These are phyloP conservation scores for Cottus gobio DNA, from an alignment of 2,113 vertebrate species.

Conservation along the genomic window DNA sequence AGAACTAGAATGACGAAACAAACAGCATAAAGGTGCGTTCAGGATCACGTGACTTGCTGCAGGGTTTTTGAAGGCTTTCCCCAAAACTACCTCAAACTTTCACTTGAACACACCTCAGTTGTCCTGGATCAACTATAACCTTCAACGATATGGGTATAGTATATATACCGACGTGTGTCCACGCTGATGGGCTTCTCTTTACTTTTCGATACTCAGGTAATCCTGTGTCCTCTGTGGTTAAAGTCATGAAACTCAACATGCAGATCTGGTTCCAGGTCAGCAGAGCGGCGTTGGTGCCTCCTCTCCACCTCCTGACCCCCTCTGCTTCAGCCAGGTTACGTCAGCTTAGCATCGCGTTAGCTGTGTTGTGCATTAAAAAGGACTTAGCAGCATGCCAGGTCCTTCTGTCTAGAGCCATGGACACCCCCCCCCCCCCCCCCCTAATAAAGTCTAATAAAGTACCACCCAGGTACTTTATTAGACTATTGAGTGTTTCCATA, in stretches of 20 bases:
- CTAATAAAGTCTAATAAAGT: no score
- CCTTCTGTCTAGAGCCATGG: conserved; percentile 47
- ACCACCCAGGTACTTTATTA: neutral
- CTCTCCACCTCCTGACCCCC: neutral
- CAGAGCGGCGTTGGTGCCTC: neutral
- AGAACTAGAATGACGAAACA: neutral
- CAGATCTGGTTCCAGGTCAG: neutral
- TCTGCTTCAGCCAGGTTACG: neutral
- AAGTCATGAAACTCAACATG: neutral
- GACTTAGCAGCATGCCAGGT: conserved; percentile 60
- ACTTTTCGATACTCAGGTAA: neutral
- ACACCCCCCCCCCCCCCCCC: conserved; percentile 11
- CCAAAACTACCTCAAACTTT: neutral
- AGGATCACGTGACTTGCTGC: neutral
- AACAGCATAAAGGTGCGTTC: neutral
- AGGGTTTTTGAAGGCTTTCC: neutral
- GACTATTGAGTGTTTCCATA: neutral
- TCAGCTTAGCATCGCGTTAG: conserved; percentile 9
- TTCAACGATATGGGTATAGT: no score
- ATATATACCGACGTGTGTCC: no score
- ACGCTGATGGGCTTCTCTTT: neutral
- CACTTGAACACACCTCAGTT: neutral
- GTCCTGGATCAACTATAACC: neutral
- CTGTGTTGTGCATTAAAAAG: conserved; percentile 61
- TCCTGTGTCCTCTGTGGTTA: neutral